Percentiles rank a stretch among this genome's conserved stretches.
Conservation (phyloP, 2,113 vertebrate species). For the Prochilodus magdalenae region DNA sequence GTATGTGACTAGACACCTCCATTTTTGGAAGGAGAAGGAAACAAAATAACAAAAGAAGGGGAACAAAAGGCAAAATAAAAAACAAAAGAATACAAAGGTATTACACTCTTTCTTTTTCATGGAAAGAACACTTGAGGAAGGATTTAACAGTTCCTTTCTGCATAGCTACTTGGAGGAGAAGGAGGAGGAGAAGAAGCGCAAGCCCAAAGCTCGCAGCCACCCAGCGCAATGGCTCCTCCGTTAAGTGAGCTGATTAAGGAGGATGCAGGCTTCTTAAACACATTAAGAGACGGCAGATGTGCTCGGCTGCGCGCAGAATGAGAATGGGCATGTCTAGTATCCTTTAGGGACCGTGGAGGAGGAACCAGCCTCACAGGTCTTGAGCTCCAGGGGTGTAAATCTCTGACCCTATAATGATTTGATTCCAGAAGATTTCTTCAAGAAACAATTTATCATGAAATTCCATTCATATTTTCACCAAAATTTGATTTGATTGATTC, state of each 20-base stretch:
- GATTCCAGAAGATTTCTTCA: neutral
- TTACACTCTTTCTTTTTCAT: conserved; percentile 69
- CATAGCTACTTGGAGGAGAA: conserved; percentile 66
- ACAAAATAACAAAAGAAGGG: conserved; percentile 81
- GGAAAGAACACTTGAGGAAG: conserved; percentile 66
- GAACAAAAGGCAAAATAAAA: conserved; percentile 77
- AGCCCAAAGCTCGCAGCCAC: conserved; percentile 81
- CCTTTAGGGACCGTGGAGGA: conserved; percentile 63
- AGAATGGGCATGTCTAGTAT: conserved; percentile 72
- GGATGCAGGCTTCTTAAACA: conserved; percentile 72
- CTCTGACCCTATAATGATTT: neutral
- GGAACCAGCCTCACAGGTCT: conserved; percentile 57
- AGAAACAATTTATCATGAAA: neutral
- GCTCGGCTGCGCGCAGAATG: conserved; percentile 75
- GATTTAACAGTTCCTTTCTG: conserved; percentile 75
- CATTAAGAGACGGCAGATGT: conserved; percentile 75
- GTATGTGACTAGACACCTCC: conserved; percentile 99
- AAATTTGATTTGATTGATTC: neutral
- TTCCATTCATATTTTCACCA: neutral
- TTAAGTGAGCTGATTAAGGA: conserved; percentile 82
- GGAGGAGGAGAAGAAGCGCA: conserved; percentile 79
- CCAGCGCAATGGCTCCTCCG: conserved; percentile 75
- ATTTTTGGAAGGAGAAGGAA: conserved; percentile 84
- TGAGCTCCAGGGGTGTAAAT: conserved; percentile 5
- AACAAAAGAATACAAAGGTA: conserved; percentile 83